Percentiles rank a stretch among this genome's conserved stretches.
Evolutionary conservation across 2,888 invertebrate species (phyloP).

Genomic region (Theretra japonica): DNA sequence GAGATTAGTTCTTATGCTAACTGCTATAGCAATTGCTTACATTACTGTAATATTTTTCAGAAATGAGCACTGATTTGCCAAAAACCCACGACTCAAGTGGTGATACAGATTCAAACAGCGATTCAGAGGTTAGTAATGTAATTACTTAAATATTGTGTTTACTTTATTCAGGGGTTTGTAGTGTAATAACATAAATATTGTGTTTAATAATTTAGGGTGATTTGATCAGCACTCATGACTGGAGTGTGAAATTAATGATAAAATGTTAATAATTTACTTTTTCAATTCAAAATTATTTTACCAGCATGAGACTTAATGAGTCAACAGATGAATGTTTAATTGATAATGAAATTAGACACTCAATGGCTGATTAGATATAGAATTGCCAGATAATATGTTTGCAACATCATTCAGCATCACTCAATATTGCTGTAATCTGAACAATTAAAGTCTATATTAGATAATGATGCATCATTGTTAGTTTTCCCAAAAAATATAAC

Average conservation of each 20-base stretch:
- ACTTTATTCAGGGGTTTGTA: conserved; percentile 70
- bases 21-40: background rate
- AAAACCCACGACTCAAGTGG: conserved; percentile 82
- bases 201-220: background rate
- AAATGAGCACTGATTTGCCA: conserved; percentile 83
- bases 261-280: no score
- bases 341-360: background rate
- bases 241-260: no score
- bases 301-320: background rate
- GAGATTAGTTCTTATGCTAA: conserved; percentile 5
- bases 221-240: no score
- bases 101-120: conserved; percentile 86
- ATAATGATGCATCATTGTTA: no score
- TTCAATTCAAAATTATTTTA: background rate
- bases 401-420: background rate
- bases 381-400: no score
- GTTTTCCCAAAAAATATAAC: no score
- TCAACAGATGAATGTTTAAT: background rate
- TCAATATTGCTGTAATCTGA: no score
- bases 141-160: conserved; percentile 16
- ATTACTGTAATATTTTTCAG: conserved; percentile 58
- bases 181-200: conserved; percentile 22
- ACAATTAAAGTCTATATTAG: no score
- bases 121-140: conserved; percentile 77
- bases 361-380: background rate